These are phyloP conservation scores for Schizotus pectinicornis DNA, from an alignment of 2,888 invertebrate species.

Conservation along the genomic window DNA sequence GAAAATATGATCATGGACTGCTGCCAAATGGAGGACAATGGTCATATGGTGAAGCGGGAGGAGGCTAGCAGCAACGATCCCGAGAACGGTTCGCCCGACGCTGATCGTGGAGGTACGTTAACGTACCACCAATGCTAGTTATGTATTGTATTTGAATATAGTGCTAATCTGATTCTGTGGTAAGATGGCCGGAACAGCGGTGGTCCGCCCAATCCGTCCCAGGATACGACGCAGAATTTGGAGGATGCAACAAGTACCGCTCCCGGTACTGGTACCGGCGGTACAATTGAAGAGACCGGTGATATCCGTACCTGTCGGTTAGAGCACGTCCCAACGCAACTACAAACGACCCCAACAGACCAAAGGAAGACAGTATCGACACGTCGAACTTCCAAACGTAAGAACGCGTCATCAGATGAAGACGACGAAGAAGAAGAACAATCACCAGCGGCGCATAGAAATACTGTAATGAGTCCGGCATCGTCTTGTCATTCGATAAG, in stretches of 20 bases:
- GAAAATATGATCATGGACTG: slow-evolving; percentile 92
- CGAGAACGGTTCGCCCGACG: slow-evolving; percentile 87
- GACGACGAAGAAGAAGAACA: slow-evolving; percentile 62
- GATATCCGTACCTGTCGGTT: slow-evolving; percentile 62
- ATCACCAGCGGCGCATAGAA: slow-evolving; percentile 47
- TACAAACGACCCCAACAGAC: slow-evolving; percentile 53
- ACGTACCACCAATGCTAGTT: slow-evolving; percentile 56
- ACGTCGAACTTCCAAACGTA: slow-evolving; percentile 67
- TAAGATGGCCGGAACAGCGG: slow-evolving; percentile 65
- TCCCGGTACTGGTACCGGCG: slow-evolving; percentile 39
- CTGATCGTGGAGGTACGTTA: slow-evolving; percentile 72
- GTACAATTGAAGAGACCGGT: slow-evolving; percentile 49
- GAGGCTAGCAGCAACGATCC: slow-evolving; percentile 78
- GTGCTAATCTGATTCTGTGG: slow-evolving; percentile 52
- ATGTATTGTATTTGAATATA: slow-evolving; percentile 50
- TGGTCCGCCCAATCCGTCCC: slow-evolving; percentile 61
- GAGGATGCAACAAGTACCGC: slow-evolving; percentile 50
- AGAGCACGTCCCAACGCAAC: slow-evolving; percentile 62
- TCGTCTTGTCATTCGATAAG: slow-evolving; percentile 69
- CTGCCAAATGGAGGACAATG: slow-evolving; percentile 87
- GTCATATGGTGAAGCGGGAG: slow-evolving; percentile 82
- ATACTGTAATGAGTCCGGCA: slow-evolving; percentile 65
- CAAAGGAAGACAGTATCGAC: slow-evolving; percentile 49
- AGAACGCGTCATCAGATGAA: slow-evolving; percentile 63
- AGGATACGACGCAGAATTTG: slow-evolving; percentile 50